Evolutionary conservation across 2,113 vertebrate genomes (phyloP), one percentile per base, ranked within the genome.

Genomic region (Arenaria interpres): DNA sequence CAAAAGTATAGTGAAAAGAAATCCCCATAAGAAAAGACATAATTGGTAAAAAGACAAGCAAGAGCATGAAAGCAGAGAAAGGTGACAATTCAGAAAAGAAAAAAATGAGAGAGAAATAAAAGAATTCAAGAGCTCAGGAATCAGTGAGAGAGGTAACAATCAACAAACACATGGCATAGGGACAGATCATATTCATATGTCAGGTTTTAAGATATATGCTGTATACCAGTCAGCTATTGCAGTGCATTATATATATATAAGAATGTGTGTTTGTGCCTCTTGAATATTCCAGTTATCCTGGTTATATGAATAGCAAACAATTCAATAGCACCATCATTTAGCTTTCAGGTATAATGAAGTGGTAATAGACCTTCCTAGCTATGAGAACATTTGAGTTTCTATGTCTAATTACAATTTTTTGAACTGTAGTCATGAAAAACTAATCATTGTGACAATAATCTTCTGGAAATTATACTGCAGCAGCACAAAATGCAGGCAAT

Each of bases 401-500:
- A 50, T 73, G 72, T 95, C 92, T 96, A 97, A 97, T 97, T 97
- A 96, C 85, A 79, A 75, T 93, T 97, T 96, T 95, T 97, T 94
- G 83, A 96, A 91, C 88, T 66, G 0, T 43, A 91, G 87, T 97
- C 54, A 88, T 85, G 92, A 93, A 95, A 95, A 93, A 78, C 88
- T 93, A 96, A 95, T 95, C 78, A 94, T 54, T 90, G 73, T 91
- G 85, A 97, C 92, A 96, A 89, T 74, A 97, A 73, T 60, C 54
- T 91, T 94, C 39, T 87, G 73, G 76, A 97, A 97, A 97, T 97
- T 94, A 91, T 90, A 82, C 73, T 74, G 35, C 3, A 93, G 90
- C 94, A 97, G 76, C 84, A 93, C 48, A 88, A 96, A 97, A 96
- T 83, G 27, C 50, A 86, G 69, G 66, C 87, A 97, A 97, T 97